Evolutionary conservation across 1,140 invertebrate genomes (phyloP).

Genomic region (Plodia interpunctella): DNA sequence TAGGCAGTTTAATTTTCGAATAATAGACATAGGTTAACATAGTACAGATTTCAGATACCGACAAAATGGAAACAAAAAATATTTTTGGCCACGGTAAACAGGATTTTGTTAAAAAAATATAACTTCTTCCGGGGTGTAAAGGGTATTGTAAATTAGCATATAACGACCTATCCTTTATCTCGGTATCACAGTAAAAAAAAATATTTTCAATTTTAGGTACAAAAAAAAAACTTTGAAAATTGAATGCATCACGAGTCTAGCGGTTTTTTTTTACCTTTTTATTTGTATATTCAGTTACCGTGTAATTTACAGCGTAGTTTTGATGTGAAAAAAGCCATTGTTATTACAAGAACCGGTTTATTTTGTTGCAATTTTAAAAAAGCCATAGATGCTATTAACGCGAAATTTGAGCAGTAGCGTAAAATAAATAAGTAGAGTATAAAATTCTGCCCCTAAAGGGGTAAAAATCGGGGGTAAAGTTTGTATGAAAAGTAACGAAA

Average conservation of each 20-base stretch:
- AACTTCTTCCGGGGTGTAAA: neutral
- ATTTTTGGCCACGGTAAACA: too few species aligned
- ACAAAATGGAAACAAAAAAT: too few species aligned
- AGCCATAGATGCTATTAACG: too few species aligned
- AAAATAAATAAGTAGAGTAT: too few species aligned
- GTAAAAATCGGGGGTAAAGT: too few species aligned
- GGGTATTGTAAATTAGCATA: slow-evolving; percentile 27
- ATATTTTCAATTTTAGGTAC: neutral
- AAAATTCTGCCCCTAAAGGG: too few species aligned
- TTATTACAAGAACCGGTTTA: slow-evolving; percentile 9
- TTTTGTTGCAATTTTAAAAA: neutral
- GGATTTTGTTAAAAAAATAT: too few species aligned
- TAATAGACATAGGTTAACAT: too few species aligned
- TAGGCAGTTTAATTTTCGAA: too few species aligned
- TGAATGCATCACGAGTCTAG: slow-evolving; percentile 12
- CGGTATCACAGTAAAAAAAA: slow-evolving; percentile 25
- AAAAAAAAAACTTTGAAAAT: slow-evolving; percentile 18
- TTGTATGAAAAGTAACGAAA: too few species aligned
- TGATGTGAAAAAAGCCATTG: neutral
- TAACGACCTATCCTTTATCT: slow-evolving; percentile 32
- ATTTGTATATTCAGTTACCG: slow-evolving; percentile 24
- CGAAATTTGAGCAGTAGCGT: too few species aligned
- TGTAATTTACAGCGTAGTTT: slow-evolving; percentile 33
- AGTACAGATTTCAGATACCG: too few species aligned
- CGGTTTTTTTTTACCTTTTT: slow-evolving; percentile 6